Evolutionary conservation across 2,113 vertebrate species (phyloP), one percentile per base, ranked within the genome.

Genomic region (Siniperca chuatsi): DNA sequence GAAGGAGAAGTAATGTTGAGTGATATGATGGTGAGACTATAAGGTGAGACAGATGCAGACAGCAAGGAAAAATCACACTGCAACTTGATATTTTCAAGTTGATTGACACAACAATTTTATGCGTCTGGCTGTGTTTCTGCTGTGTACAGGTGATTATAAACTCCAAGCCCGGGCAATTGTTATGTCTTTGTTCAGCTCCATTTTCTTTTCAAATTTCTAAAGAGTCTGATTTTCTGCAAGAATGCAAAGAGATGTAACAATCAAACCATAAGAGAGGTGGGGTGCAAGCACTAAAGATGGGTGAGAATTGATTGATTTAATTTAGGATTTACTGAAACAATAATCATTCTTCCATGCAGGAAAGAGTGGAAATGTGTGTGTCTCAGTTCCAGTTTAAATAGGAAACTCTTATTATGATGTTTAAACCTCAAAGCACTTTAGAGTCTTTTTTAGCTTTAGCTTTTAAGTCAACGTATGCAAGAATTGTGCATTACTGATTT

Each of bases 1-100:
- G 87, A 67, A 67, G 78, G 48, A 75, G 54, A 37, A 33, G 61
- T 16, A 60, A 82, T 52, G 54, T 1, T 40, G 68, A 66, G 54
- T 21, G 61, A 81, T 70, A 25, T 25, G 55, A 20, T 13, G 73
- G 42, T 2, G 12, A 71, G 60, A 46, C 35, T 21, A 64, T 4
- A 44, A 25, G 75, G 33, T 10, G 4, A 70, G 78, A 65, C 3
- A 37, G 52, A 40, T 4, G 23, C 55, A 33, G 69, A 48, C 46
- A 37, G 13, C 6, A 37, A 4, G 4, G 16, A 16, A 21, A 65
- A 55, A 44, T 21, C 67, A 60, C 20, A 5, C 29, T 6, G 10
- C 21, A 44, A 55, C 52, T 8, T 9, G 10, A 25, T 40, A 42
- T 44, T 52, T 71, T n/a, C 6, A 46, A 25, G 55, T 11, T 70